Evolutionary conservation across 2,888 invertebrate species (phyloP).

Genomic region (Nemurella pictetii): DNA sequence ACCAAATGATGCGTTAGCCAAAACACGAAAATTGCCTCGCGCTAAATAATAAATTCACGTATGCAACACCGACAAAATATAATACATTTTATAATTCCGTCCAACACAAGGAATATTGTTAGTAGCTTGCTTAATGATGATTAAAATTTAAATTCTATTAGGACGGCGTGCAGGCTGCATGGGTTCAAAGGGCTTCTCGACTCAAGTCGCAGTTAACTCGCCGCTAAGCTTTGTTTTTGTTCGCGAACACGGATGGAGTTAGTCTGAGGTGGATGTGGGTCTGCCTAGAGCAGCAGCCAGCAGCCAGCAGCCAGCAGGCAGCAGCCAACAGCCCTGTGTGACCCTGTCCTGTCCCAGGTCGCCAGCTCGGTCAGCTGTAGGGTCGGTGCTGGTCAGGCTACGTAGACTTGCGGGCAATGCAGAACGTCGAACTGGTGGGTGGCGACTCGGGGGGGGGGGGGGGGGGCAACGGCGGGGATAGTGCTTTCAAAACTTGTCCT

Average conservation of each 20-base stretch:
- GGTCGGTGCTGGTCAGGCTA: not conserved
- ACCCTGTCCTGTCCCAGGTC: not conserved
- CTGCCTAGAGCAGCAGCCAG: not conserved
- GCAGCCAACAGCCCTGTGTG: not conserved
- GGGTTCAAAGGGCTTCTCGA: slow-evolving; percentile 19
- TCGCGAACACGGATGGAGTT: not conserved
- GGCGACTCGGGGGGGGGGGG: not conserved
- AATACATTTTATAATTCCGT: not conserved
- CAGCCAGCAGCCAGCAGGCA: not conserved
- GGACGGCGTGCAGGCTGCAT: slow-evolving; percentile 1
- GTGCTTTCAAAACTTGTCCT: not conserved
- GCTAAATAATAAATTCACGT: not conserved
- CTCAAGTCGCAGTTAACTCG: not conserved
- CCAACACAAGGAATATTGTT: slow-evolving; percentile 21
- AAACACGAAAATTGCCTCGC: not conserved
- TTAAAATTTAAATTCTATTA: slow-evolving; percentile 22
- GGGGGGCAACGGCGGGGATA: not conserved
- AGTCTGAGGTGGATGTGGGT: not conserved
- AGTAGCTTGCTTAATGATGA: slow-evolving; percentile 2
- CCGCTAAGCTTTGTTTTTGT: not conserved
- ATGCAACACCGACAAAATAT: not conserved
- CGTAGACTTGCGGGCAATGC: not conserved
- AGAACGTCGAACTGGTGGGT: not conserved
- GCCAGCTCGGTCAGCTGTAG: not conserved
- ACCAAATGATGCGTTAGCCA: not conserved